These are phyloP conservation scores for Maccullochella peelii DNA, from an alignment of 2,113 vertebrate genomes.

Conservation along the genomic window DNA sequence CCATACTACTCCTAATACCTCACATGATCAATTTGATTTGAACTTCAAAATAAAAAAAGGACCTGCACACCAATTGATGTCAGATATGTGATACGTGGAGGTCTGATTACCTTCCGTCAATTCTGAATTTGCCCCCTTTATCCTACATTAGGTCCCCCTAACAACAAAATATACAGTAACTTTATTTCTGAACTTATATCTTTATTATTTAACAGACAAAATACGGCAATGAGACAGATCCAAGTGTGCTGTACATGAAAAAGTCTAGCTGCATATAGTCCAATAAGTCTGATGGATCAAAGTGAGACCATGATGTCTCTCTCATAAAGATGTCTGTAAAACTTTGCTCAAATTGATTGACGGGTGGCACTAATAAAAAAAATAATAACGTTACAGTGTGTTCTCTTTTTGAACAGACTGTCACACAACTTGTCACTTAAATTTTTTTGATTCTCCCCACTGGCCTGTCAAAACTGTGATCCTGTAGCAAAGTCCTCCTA, in stretches of 20 bases:
- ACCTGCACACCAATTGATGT: slow-evolving; percentile 1
- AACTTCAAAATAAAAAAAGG: neutral
- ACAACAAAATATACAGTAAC: neutral
- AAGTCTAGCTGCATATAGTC: neutral
- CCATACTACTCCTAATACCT: neutral
- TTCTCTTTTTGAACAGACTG: slow-evolving; percentile 58
- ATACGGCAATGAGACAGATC: neutral
- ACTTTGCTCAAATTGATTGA: slow-evolving; percentile 59
- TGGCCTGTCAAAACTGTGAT: slow-evolving; percentile 45
- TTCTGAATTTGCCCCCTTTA: neutral
- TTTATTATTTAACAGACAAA: neutral
- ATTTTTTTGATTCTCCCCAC: slow-evolving; percentile 35
- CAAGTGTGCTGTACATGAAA: neutral
- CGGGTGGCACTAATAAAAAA: slow-evolving; percentile 58
- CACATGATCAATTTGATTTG: neutral
- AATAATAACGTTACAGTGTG: slow-evolving; percentile 35
- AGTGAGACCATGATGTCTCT: slow-evolving; percentile 24
- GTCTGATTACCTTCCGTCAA: neutral
- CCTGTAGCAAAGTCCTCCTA: slow-evolving; percentile 11
- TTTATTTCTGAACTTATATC: neutral
- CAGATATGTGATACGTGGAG: neutral
- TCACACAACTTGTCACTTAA: slow-evolving; percentile 59
- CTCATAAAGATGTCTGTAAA: slow-evolving; percentile 56
- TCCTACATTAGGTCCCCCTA: neutral
- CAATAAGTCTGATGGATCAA: slow-evolving; percentile 26